Conservation (phyloP, 2,888 invertebrate species). For the Synergus umbraculus region DNA sequence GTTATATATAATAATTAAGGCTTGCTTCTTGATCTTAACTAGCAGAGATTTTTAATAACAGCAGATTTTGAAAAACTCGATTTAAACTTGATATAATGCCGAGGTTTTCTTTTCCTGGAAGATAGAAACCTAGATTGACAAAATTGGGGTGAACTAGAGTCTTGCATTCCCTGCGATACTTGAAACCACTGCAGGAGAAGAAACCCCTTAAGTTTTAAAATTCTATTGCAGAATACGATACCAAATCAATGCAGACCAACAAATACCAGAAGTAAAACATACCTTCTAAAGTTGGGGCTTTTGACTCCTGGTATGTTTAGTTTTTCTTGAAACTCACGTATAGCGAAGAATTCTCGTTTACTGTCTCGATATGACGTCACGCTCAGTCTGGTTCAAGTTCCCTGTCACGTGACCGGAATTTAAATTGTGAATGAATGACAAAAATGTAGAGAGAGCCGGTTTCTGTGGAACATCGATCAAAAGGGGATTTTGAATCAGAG, state of each 20-base stretch:
- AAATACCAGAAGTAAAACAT: conserved; percentile 49
- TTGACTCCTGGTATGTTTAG: neutral
- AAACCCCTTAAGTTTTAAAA: conserved; percentile 67
- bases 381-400: conserved; percentile 57
- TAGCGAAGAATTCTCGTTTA: conserved; percentile 44
- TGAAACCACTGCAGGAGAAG: conserved; percentile 56
- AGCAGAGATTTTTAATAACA: neutral
- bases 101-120: neutral
- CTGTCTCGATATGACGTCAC: conserved; percentile 61
- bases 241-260: conserved; percentile 67
- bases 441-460: conserved; percentile 45
- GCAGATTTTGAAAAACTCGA: neutral
- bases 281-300: neutral
- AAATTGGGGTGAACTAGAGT: neutral
- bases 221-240: conserved; percentile 64
- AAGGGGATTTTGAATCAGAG: neutral
- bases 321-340: conserved; percentile 25
- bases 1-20: neutral
- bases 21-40: neutral
- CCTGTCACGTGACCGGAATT: conserved; percentile 72
- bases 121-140: neutral
- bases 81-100: too few relatives aligned
- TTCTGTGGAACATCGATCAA: neutral
- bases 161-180: conserved; percentile 60
- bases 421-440: conserved; percentile 53